Conservation (phyloP, 2,888 invertebrate species). For the Conchocele bisecta region DNA sequence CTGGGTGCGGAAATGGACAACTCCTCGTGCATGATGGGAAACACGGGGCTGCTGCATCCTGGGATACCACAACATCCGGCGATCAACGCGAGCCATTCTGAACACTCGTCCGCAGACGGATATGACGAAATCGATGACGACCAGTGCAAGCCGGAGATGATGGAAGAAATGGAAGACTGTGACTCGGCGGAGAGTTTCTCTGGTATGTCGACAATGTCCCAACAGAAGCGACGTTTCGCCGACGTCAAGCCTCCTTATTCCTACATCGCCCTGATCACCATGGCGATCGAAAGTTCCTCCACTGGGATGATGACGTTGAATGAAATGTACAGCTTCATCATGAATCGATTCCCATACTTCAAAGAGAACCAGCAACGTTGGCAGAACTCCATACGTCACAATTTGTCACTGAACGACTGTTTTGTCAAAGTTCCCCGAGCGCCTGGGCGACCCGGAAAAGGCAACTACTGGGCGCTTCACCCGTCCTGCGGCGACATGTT, state of each 20-base stretch:
- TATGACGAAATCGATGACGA: constrained; percentile 35
- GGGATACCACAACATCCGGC: constrained; percentile 23
- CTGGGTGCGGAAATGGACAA: constrained; percentile 44
- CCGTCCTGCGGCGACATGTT: constrained; percentile 82
- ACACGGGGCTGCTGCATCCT: constrained; percentile 51
- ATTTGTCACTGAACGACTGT: constrained; percentile 97
- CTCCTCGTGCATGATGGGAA: constrained; percentile 63
- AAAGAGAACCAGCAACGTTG: constrained; percentile 90
- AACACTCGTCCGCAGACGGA: constrained; percentile 16
- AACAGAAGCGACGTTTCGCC: constrained; percentile 80
- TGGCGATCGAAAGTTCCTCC: constrained; percentile 99
- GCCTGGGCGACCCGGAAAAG: constrained; percentile 81
- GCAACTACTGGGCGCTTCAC: constrained; percentile 82
- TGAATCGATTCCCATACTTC: constrained; percentile 94
- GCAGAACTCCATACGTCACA: constrained; percentile 88
- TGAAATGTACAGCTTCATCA: constrained; percentile 94
- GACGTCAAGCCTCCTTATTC: constrained; percentile 99
- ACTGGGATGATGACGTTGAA: constrained; percentile 96
- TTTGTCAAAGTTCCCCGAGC: constrained; percentile 91
- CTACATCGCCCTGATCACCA: constrained; percentile 98
- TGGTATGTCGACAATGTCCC: constrained; percentile 76
- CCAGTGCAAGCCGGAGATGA: constrained; percentile 39
- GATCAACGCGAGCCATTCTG: background rate
- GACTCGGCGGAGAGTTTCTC: constrained; percentile 52
- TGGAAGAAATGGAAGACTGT: constrained; percentile 45